phyloP scores from a whole-genome alignment of 2,888 invertebrate genomes.

The Nasonia oneida region DNA sequence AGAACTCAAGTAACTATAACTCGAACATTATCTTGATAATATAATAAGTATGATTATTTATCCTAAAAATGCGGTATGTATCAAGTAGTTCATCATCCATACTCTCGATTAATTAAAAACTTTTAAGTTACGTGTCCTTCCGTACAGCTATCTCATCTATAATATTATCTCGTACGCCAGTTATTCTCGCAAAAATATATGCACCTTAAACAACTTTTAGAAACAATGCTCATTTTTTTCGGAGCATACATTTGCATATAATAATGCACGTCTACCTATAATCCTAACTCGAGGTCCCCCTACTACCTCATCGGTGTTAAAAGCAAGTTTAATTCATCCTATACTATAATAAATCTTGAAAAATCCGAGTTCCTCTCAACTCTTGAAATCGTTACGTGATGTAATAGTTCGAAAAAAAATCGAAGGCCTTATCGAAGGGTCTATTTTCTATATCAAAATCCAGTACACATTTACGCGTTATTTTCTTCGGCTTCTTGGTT shows the following conservation, averaged over 20 bases:
- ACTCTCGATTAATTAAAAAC: background rate
- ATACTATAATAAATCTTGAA: background rate
- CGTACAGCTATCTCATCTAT: background rate
- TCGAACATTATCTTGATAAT: background rate
- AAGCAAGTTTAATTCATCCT: background rate
- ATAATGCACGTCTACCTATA: background rate
- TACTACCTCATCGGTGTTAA: background rate
- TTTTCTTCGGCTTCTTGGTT: constrained; percentile 18
- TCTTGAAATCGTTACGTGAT: background rate
- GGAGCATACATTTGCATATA: background rate
- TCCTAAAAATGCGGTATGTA: background rate
- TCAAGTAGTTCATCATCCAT: background rate
- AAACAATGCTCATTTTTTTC: constrained; percentile 22
- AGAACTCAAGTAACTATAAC: background rate
- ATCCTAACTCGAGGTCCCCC: constrained; percentile 2
- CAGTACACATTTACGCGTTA: constrained; percentile 16
- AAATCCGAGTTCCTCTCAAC: background rate
- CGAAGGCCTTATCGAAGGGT: background rate
- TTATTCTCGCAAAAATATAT: constrained; percentile 17
- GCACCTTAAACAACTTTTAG: constrained; percentile 17
- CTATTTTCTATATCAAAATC: constrained; percentile 18
- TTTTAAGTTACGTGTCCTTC: constrained; percentile 10
- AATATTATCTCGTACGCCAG: background rate
- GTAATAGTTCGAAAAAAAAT: constrained; percentile 20
- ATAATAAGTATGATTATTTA: background rate